phyloP scores from a whole-genome alignment of 2,113 vertebrate genomes.

The Okapia johnstoni region DNA sequence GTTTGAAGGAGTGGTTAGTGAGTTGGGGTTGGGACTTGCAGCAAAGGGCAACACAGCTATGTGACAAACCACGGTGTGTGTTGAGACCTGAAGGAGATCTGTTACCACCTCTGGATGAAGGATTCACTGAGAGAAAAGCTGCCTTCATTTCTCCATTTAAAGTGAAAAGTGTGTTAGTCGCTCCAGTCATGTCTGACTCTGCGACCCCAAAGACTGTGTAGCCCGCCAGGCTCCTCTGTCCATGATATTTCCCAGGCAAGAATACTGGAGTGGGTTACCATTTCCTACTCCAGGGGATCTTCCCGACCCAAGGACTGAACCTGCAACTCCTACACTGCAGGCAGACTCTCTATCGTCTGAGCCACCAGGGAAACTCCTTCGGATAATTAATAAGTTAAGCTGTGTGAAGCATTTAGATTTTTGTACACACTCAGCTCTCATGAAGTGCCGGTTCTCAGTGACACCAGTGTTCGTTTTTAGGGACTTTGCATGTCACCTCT shows the following conservation, averaged over 20 bases:
- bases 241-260: background rate
- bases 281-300: background rate
- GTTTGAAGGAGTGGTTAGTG: background rate
- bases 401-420: background rate
- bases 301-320: background rate
- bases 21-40: background rate
- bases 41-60: background rate
- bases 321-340: background rate
- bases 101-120: background rate
- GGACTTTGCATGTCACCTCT: background rate
- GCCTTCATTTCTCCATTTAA: background rate
- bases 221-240: background rate
- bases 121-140: background rate
- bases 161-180: background rate
- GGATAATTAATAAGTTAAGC: background rate
- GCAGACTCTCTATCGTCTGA: background rate
- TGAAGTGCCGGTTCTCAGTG: background rate
- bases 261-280: background rate
- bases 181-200: background rate
- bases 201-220: background rate
- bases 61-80: background rate
- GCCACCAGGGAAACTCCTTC: background rate
- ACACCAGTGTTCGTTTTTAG: background rate
- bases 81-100: background rate
- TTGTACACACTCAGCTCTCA: background rate